A percentile compares a stretch with the other conserved stretches of the same genome.
phyloP scores from a whole-genome alignment of 2,888 invertebrate genomes.

The Incurvaria masculella region DNA sequence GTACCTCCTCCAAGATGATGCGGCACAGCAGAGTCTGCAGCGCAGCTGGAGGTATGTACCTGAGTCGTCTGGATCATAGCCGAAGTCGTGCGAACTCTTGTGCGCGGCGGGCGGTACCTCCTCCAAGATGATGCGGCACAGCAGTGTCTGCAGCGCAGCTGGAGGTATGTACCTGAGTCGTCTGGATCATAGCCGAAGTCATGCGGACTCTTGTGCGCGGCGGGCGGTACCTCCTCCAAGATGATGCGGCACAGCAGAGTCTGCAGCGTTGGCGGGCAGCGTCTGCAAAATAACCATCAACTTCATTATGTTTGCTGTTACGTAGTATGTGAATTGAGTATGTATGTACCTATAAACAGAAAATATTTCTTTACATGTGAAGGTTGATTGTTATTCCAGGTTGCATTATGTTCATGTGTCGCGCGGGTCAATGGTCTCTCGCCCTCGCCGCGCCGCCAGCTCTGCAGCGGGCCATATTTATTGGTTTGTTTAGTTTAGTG shows the following conservation, averaged over 20 bases:
- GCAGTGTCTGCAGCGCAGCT: constrained; percentile 55
- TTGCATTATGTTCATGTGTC: too few relatives aligned
- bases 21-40: constrained; percentile 65
- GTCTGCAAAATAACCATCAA: too few relatives aligned
- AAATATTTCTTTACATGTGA: too few relatives aligned
- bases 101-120: constrained; percentile 63
- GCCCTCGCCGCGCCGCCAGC: too few relatives aligned
- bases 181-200: constrained; percentile 61
- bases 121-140: constrained; percentile 64
- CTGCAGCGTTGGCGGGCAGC: constrained; percentile 38
- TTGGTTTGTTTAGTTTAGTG: too few relatives aligned
- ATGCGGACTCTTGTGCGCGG: constrained; percentile 62
- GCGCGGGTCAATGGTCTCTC: too few relatives aligned
- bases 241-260: constrained; percentile 65
- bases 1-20: constrained; percentile 66
- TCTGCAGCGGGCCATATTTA: too few relatives aligned
- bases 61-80: constrained; percentile 51
- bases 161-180: background rate
- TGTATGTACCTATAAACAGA: too few relatives aligned
- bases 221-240: constrained; percentile 62
- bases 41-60: constrained; percentile 5
- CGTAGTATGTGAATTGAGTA: too few relatives aligned
- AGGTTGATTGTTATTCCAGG: too few relatives aligned
- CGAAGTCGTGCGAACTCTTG: constrained; percentile 62
- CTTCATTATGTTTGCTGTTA: too few relatives aligned